These are phyloP conservation scores for Sakesphorus luctuosus DNA, from an alignment of 2,113 vertebrate genomes.

Conservation along the genomic window DNA sequence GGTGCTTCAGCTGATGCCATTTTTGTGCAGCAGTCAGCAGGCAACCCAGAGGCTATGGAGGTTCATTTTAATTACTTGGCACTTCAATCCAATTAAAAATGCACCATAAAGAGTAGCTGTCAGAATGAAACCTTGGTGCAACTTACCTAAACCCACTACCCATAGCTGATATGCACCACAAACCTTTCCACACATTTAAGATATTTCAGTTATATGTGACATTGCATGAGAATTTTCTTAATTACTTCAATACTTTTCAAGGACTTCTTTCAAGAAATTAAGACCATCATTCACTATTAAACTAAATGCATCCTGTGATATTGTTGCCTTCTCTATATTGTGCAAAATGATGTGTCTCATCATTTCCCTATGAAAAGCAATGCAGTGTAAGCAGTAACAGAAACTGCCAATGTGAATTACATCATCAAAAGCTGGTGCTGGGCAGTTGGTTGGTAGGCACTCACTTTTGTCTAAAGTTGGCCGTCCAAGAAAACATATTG, in stretches of 20 bases:
- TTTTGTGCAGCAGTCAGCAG: background rate
- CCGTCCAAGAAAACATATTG: background rate
- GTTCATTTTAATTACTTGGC: slow-evolving; percentile 42
- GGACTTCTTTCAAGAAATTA: background rate
- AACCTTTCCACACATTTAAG: background rate
- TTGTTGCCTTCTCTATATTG: background rate
- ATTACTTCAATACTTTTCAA: background rate
- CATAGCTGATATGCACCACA: background rate
- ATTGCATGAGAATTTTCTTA: background rate
- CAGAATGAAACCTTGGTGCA: background rate
- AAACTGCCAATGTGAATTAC: background rate
- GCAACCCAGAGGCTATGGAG: background rate
- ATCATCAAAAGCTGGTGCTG: background rate
- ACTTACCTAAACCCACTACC: background rate
- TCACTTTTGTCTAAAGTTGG: background rate
- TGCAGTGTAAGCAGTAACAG: background rate
- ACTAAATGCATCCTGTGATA: background rate
- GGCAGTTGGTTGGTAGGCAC: background rate
- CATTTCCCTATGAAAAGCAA: background rate
- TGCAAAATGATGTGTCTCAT: background rate
- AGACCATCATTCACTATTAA: background rate
- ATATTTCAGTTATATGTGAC: background rate
- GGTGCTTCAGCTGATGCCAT: background rate
- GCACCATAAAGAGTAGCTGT: background rate
- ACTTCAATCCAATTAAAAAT: background rate